phyloP scores from a whole-genome alignment of 2,797 vertebrate species.

The Zalophus californianus region DNA sequence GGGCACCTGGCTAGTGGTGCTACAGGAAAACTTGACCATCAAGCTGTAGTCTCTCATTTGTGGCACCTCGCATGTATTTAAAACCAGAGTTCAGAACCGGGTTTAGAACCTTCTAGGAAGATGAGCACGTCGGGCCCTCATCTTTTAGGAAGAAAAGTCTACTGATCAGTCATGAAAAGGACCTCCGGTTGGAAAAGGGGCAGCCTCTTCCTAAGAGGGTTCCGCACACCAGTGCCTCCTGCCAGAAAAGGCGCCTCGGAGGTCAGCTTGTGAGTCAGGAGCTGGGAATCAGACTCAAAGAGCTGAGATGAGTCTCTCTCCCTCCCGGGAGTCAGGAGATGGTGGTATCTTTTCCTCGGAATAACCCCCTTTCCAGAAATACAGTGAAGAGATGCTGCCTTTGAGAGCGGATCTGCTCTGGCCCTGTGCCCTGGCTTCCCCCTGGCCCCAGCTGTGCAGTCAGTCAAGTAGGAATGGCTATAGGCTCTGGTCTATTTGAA shows the following conservation, averaged over 20 bases:
- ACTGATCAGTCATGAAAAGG: background rate
- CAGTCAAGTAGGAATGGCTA: slow-evolving; percentile 12
- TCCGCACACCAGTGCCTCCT: background rate
- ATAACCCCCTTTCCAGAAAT: slow-evolving; percentile 11
- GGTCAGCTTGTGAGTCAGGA: slow-evolving; percentile 11
- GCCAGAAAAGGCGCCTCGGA: background rate
- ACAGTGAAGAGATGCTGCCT: background rate
- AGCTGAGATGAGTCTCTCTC: background rate
- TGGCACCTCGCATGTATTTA: background rate
- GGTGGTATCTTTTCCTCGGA: background rate
- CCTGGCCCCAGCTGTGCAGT: background rate
- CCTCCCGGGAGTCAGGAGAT: background rate
- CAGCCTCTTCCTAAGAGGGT: background rate
- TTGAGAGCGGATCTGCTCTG: background rate
- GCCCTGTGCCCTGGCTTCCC: too few relatives aligned
- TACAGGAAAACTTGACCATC: background rate
- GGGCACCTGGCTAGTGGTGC: background rate
- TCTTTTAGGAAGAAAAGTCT: background rate
- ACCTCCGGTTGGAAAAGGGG: background rate
- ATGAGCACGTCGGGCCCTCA: background rate
- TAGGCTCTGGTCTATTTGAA: slow-evolving; percentile 43
- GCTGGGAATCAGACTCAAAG: background rate
- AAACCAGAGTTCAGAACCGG: background rate
- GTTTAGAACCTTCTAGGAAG: slow-evolving; percentile 30
- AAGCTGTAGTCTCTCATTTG: background rate